These are phyloP conservation scores for Aphidius ervi DNA, from an alignment of 1,140 invertebrate genomes.

Conservation along the genomic window DNA sequence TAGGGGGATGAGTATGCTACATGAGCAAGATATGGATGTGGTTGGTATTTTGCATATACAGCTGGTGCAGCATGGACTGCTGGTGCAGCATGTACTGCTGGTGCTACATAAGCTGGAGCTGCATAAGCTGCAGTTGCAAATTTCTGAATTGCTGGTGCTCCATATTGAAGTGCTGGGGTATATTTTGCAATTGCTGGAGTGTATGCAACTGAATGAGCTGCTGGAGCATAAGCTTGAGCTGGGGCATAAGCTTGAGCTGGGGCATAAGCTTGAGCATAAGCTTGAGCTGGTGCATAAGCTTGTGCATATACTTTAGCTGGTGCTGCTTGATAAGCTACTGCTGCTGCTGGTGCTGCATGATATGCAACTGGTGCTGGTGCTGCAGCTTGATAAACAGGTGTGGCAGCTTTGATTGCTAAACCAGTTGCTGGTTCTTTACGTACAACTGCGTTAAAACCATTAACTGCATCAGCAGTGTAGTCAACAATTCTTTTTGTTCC, in stretches of 20 bases:
- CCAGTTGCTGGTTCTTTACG: constrained; percentile 21
- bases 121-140: background rate
- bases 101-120: background rate
- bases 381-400: background rate
- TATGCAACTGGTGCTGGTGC: constrained; percentile 13
- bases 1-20: background rate
- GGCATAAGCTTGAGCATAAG: too few relatives aligned
- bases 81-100: constrained; percentile 14
- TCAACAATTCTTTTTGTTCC: constrained; percentile 55
- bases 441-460: constrained; percentile 44
- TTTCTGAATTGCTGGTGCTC: background rate
- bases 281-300: too few relatives aligned
- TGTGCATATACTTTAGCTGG: too few relatives aligned
- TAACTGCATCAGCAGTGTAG: constrained; percentile 42
- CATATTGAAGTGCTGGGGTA: background rate
- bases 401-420: constrained; percentile 18
- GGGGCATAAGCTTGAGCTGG: too few relatives aligned
- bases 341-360: background rate
- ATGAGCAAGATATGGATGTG: background rate
- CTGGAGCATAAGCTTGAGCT: too few relatives aligned
- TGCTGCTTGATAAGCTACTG: too few relatives aligned
- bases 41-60: constrained; percentile 12
- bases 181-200: background rate
- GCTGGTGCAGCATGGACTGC: constrained; percentile 10
- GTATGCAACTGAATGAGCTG: too few relatives aligned